Base-by-base conservation (phyloP, 2,888 invertebrate species). In the Metacarcinus magister region DNA sequence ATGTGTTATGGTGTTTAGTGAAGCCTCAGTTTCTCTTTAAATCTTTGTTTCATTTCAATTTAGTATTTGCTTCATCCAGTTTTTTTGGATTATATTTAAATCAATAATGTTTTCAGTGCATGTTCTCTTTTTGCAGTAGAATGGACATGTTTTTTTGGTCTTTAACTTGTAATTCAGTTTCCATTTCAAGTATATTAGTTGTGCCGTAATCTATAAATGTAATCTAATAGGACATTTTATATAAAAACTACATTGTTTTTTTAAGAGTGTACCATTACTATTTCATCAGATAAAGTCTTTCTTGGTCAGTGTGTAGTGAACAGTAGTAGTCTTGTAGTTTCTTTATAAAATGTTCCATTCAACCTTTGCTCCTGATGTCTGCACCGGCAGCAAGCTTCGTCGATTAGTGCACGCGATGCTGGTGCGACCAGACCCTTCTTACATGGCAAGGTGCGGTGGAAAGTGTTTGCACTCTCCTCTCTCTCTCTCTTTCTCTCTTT, bases 351-450 rank as follows among this genome's bases (percentile, higher is more conserved):
- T 82, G 0, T 82, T 82, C 75, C 28, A 82, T 82, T 28, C 75
- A 82, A 82, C 43, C 16, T 90, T 90, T 87, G 48, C 32, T 23
- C 87, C 32, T 54, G 75, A 48, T 95, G 93, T 48, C 39, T 95
- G 93, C 82, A 89, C 48, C 95, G 93, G 60, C 96, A 96, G 96
- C 90, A 95, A 87, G 16, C 96, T 96, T n/a, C 95, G 95, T 39
- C 96, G 96, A 32, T 93, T 96, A 93, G 96, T 96, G 60, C 96
- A 96, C 96, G 90, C 95, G 96, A 89, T 96, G 48, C 96, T 96
- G 92, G 60, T 96, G 95, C 92, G 96, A 44, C 95, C 95, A 48
- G 96, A 96, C 75, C 28, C 95, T 23, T 93, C 95, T 39, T 93
- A 93, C 60, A 32, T 96, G 93, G 90, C 96, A 48, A 96, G 96